Base-by-base conservation (phyloP, 2,113 vertebrate species). In the Pavo muticus region DNA sequence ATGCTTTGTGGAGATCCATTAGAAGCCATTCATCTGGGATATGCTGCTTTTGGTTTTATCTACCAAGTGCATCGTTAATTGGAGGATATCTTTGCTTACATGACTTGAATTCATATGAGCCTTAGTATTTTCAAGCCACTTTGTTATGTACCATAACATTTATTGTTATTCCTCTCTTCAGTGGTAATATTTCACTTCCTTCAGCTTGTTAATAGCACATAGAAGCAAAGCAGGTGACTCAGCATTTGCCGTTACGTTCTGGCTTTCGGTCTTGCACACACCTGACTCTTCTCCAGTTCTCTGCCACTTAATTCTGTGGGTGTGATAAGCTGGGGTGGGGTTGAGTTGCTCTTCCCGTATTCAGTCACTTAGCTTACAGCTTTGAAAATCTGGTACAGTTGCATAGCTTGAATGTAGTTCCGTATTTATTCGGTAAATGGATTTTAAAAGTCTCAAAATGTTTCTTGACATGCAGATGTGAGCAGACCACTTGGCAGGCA, bases 61-160 rank as follows among this genome's bases (percentile, higher is more conserved):
- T 87, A 79, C 76, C 35, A 4, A 81, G 63, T 60, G 74, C 78
- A 30, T 86, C 39, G 35, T 94, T 93, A 45, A 86, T 21, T 57
- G 76, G 83, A 95, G 60, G 42, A 68, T 73, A 90, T 54, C 59
- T 72, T 95, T 93, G 64, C 64, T 94, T 75, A 70, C 48, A 59
- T 88, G 95, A 92, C 89, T 95, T 88, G 95, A 96, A 95, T 95
- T 96, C 71, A 48, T 82, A 76, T 70, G 52, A 82, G 83, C 65
- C 39, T 91, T 85, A 12, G 81, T 87, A 71, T 96, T 74, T 88
- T 87, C 52, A 91, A 91, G 87, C 88, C 68, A 67, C 85, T 95
- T 91, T 74, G 71, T 91, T 95, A 86, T 81, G 89, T 87, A 83
- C 12, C 23, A 67, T 93, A 96, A 88, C 72, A 67, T 93, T 95